phyloP scores from a whole-genome alignment of 2,888 invertebrate genomes.

The Ichneumoninae sp. region DNA sequence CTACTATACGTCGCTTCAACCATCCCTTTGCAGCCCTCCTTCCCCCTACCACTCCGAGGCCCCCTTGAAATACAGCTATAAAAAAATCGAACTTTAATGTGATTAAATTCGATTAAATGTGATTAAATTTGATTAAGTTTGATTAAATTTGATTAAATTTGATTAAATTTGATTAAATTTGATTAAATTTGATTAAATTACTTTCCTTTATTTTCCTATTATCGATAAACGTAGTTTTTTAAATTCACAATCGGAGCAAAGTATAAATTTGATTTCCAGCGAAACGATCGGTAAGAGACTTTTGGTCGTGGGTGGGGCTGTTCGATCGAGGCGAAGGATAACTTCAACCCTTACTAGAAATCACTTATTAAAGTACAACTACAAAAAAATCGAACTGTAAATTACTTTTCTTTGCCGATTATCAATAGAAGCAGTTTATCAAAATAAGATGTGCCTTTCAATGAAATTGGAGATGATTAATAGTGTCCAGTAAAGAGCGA shows the following conservation, averaged over 20 bases:
- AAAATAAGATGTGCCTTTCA: constrained; percentile 19
- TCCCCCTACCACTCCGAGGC: not conserved
- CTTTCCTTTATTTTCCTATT: too few species aligned
- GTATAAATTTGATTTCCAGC: constrained; percentile 37
- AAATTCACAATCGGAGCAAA: constrained; percentile 57
- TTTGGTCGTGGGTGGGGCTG: not conserved
- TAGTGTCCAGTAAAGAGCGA: constrained; percentile 11
- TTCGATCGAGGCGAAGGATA: not conserved
- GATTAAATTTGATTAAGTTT: too few species aligned
- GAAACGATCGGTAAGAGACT: constrained; percentile 8
- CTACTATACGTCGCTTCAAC: not conserved
- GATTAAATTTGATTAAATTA: too few species aligned
- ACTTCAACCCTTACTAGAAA: not conserved
- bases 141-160: too few species aligned
- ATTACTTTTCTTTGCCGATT: not conserved
- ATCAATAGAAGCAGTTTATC: not conserved
- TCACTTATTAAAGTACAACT: not conserved
- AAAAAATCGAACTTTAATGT: too few species aligned
- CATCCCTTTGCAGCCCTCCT: constrained; percentile 6
- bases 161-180: too few species aligned
- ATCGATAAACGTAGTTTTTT: not conserved
- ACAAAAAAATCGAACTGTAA: too few species aligned
- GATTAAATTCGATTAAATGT: too few species aligned
- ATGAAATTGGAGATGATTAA: constrained; percentile 3
- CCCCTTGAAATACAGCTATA: not conserved